phyloP scores from a whole-genome alignment of 2,888 invertebrate genomes.

The Leistus spinibarbis region DNA sequence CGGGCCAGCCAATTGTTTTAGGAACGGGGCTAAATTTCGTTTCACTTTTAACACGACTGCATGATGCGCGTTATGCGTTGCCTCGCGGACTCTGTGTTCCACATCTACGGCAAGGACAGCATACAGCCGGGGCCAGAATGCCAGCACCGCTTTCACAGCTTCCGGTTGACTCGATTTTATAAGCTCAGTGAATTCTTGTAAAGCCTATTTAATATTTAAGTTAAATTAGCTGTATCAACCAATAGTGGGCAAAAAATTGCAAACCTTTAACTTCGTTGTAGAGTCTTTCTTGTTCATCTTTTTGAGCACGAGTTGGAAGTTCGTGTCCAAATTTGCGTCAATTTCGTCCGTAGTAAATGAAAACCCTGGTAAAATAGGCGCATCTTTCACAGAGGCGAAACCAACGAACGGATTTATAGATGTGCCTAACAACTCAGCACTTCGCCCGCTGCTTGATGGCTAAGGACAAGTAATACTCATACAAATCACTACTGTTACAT shows the following conservation, averaged over 20 bases:
- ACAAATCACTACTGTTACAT: conserved; percentile 9
- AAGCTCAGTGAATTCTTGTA: conserved; percentile 79
- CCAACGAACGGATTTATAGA: conserved; percentile 66
- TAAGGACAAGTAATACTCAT: conserved; percentile 55
- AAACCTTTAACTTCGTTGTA: conserved; percentile 85
- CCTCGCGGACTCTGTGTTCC: conserved; percentile 84
- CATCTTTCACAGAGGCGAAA: conserved; percentile 67
- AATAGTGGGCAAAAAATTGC: conserved; percentile 34
- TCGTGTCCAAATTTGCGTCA: conserved; percentile 69
- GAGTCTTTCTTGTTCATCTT: conserved; percentile 91
- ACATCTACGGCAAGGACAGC: conserved; percentile 75
- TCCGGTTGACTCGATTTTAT: conserved; percentile 69
- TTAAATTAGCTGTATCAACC: not conserved
- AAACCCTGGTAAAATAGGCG: conserved; percentile 63
- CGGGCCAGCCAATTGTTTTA: conserved; percentile 77
- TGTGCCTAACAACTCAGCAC: conserved; percentile 78
- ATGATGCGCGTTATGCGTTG: conserved; percentile 75
- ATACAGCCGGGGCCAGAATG: conserved; percentile 85
- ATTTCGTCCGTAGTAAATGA: conserved; percentile 63
- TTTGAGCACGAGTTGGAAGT: conserved; percentile 79
- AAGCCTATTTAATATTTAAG: conserved; percentile 63
- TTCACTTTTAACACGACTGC: conserved; percentile 71
- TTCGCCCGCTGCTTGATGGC: conserved; percentile 91
- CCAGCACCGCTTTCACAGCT: conserved; percentile 72
- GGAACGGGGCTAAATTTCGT: conserved; percentile 76